phyloP scores from a whole-genome alignment of 2,113 vertebrate species.

The Chelonoidis abingdonii region DNA sequence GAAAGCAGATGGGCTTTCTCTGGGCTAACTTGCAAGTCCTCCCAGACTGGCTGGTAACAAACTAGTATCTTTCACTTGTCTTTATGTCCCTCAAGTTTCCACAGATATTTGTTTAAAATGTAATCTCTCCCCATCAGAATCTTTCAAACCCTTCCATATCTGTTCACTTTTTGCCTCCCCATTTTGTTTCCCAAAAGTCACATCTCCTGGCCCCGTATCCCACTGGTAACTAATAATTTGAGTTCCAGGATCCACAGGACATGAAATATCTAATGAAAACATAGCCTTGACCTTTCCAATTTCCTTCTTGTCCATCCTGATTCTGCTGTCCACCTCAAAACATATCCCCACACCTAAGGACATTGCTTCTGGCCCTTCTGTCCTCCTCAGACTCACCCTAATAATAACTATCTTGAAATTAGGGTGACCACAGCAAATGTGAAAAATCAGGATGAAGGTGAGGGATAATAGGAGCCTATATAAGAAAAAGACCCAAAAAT shows the following conservation, averaged over 20 bases:
- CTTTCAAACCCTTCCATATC: background rate
- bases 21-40: background rate
- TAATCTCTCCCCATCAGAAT: background rate
- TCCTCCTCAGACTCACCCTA: background rate
- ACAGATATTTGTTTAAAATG: background rate
- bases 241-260: background rate
- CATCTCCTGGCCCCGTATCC: background rate
- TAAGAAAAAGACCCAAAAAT: too few relatives aligned
- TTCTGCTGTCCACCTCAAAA: background rate
- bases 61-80: background rate
- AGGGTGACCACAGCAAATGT: too few relatives aligned
- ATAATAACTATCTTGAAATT: background rate
- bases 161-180: background rate
- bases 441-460: too few relatives aligned
- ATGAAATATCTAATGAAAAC: background rate
- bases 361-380: background rate
- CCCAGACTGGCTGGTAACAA: conserved; percentile 13
- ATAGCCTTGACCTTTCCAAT: background rate
- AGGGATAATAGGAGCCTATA: too few relatives aligned
- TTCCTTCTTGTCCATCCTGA: background rate
- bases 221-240: background rate
- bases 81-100: background rate
- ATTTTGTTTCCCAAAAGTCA: background rate
- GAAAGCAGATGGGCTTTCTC: conserved; percentile 16
- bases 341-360: fast-evolving